Evolutionary conservation across 2,113 vertebrate genomes (phyloP), one percentile per base, ranked within the genome.

Genomic region (Tympanuchus pallidicinctus): DNA sequence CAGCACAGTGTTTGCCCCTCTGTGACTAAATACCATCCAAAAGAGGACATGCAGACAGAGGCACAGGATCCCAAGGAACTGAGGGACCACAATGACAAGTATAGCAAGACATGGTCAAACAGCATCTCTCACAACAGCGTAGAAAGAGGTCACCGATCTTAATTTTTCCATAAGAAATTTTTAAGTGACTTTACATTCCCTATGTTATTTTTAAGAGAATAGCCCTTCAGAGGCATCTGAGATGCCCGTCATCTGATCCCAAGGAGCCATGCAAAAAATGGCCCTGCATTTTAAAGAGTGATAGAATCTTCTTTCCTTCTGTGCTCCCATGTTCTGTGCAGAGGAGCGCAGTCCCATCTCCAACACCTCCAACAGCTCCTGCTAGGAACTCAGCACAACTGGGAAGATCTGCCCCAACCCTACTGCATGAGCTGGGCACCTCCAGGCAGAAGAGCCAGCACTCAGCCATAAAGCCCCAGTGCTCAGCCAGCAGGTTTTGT

Each of bases 31-130:
- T 8, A 11, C 42, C 25, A 32, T 54, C 34, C 82, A 32, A 40
- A 45, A 34, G 1, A 25, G 63, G 25, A 47, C 32, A 15, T 1
- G 6, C 25, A 10, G 66, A 34, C 38, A 40, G 42, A 61, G 24
- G 38, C 63, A 61, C 2, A 0, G 43, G 50, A 76, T 13, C 25
- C 30, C 82, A 28, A 8, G 24, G 85, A 59, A 59, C 12, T 0
- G 47, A 91, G 71, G 60, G 24, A 60, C 8, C 2, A 0, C 1
- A 5, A 1, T 45, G 38, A 48, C 57, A 30, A 59, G 45, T 2
- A 1, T 1, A 48, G 54, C 21, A 32, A 34, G 38, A 50, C 14
- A 4, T 0, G 4, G 30, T 28, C 52, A 52, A 60, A 72, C 25
- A 48, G 7, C 38, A 4, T 19, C 4, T 27, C 87, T 65, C 45